phyloP scores from a whole-genome alignment of 2,113 vertebrate species.

The Pyxicephalus adspersus region DNA sequence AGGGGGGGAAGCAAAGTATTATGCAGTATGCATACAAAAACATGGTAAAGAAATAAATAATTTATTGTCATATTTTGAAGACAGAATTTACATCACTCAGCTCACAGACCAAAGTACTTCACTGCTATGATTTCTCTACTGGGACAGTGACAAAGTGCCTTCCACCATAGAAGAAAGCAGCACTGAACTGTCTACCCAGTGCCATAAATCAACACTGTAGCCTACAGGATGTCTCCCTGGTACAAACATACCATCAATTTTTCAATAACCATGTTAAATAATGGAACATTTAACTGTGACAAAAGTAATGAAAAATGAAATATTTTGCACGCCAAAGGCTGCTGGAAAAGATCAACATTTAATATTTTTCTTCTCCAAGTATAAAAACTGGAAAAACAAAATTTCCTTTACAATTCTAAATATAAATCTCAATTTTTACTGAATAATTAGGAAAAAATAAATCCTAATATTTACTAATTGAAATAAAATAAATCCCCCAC shows the following conservation, averaged over 20 bases:
- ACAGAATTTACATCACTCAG: slow-evolving; percentile 71
- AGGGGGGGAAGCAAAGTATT: slow-evolving; percentile 60
- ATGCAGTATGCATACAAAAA: slow-evolving; percentile 63
- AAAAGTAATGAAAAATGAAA: slow-evolving; percentile 88
- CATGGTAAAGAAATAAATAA: slow-evolving; percentile 80
- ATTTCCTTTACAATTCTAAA: not conserved
- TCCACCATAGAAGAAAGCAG: slow-evolving; percentile 66
- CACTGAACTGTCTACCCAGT: slow-evolving; percentile 76
- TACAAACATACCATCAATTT: slow-evolving; percentile 79
- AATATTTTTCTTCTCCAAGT: slow-evolving; percentile 55
- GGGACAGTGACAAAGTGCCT: slow-evolving; percentile 71
- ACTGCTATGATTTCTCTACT: slow-evolving; percentile 69
- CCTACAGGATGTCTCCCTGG: slow-evolving; percentile 75
- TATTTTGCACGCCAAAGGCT: slow-evolving; percentile 77
- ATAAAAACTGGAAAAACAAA: not conserved
- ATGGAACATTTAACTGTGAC: slow-evolving; percentile 75
- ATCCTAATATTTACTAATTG: not conserved
- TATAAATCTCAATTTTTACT: no score
- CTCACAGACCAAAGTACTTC: slow-evolving; percentile 69
- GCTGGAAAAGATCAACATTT: slow-evolving; percentile 57
- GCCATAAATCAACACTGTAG: slow-evolving; percentile 73
- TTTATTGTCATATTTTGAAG: slow-evolving; percentile 72
- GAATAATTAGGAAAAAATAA: not conserved
- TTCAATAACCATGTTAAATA: slow-evolving; percentile 81
- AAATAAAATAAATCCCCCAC: no score